These are phyloP conservation scores for Strix occidentalis DNA, from an alignment of 2,797 vertebrate genomes.

Conservation along the genomic window DNA sequence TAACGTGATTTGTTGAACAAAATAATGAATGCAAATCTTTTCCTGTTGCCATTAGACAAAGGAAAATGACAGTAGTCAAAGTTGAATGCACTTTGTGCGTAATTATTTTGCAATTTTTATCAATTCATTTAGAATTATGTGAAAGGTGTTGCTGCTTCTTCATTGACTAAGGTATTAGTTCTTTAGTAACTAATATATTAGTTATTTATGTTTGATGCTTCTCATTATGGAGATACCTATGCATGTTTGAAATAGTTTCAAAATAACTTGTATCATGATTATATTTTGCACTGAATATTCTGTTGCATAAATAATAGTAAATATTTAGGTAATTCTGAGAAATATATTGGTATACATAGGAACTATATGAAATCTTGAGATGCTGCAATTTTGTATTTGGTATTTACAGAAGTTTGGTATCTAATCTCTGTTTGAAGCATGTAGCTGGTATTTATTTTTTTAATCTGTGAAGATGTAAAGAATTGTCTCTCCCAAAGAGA, in stretches of 20 bases:
- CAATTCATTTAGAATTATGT: background rate
- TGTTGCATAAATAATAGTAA: background rate
- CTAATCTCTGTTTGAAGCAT: background rate
- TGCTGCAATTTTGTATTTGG: background rate
- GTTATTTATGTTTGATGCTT: background rate
- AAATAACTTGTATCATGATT: background rate
- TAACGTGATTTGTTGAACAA: background rate
- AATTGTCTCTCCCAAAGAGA: background rate
- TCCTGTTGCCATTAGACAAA: slow-evolving; percentile 18
- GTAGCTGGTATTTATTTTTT: background rate
- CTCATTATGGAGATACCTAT: background rate
- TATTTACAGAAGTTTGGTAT: background rate
- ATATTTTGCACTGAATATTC: background rate
- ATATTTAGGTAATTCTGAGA: background rate
- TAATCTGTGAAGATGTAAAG: background rate
- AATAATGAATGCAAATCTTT: slow-evolving; percentile 20
- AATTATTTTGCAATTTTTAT: background rate
- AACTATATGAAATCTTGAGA: background rate
- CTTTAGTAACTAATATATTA: background rate
- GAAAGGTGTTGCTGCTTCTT: background rate
- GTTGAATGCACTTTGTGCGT: background rate
- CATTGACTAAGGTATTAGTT: background rate
- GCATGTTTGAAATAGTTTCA: background rate
- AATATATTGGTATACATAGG: background rate
- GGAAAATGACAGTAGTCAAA: background rate